Conservation (phyloP, 2,888 invertebrate species). For the Heteromurus nitidus region DNA sequence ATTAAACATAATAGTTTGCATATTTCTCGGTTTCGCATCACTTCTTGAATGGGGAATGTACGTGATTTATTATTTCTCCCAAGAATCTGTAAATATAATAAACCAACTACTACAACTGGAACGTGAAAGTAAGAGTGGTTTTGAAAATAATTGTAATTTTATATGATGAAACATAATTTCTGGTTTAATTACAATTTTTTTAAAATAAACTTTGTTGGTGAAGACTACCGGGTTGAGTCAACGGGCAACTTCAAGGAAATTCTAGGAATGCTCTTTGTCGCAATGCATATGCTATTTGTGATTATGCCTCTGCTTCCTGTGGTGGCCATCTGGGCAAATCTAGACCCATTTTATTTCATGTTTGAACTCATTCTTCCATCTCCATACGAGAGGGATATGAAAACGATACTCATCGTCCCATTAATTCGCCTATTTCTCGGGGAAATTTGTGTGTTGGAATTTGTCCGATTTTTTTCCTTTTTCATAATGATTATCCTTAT, state of each 20-base stretch:
- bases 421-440: conserved; percentile 1
- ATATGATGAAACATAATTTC: no score
- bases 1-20: background rate
- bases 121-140: conserved; percentile 7
- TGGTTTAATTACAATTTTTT: background rate
- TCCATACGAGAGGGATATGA: background rate
- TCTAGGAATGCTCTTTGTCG: background rate
- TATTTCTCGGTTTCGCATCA: background rate
- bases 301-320: background rate
- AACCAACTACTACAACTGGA: conserved; percentile 14
- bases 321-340: background rate
- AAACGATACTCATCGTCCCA: background rate
- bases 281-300: background rate
- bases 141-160: no score
- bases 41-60: background rate
- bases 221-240: background rate
- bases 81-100: background rate
- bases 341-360: conserved; percentile 30
- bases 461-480: background rate
- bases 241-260: background rate
- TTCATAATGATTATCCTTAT: background rate
- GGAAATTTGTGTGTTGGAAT: conserved; percentile 21
- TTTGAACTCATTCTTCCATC: conserved; percentile 23
- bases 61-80: background rate
- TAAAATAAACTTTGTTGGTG: background rate